phyloP scores from a whole-genome alignment of 2,797 vertebrate species.

The Peromyscus nudipes region DNA sequence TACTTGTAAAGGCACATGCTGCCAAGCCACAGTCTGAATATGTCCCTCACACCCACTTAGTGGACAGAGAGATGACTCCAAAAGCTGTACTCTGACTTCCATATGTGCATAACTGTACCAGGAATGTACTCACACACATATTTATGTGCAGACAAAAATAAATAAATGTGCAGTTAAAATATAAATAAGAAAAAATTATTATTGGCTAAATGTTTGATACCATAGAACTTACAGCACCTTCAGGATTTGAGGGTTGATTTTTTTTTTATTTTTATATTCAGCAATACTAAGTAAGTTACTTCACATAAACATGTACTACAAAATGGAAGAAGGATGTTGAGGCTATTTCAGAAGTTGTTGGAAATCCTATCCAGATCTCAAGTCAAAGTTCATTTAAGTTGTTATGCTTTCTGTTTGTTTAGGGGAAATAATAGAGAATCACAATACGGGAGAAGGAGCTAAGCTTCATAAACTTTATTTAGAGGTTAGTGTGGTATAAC shows the following conservation, averaged over 20 bases:
- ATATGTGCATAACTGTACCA: background rate
- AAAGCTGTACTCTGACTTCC: background rate
- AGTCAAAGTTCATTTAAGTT: background rate
- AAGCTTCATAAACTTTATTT: background rate
- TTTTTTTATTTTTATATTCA: background rate
- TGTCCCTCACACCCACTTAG: background rate
- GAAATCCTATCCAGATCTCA: background rate
- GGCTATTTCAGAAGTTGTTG: background rate
- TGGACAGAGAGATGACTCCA: background rate
- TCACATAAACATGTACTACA: background rate
- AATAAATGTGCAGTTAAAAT: background rate
- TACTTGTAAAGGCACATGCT: background rate
- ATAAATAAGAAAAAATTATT: background rate
- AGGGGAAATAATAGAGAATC: background rate
- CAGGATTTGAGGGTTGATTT: background rate
- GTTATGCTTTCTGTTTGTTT: background rate
- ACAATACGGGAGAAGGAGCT: background rate
- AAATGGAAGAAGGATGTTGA: background rate
- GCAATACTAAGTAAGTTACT: background rate
- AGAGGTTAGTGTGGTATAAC: background rate
- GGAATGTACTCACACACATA: background rate
- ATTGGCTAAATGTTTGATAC: background rate
- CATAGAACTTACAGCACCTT: background rate
- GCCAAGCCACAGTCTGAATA: background rate
- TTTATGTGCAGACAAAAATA: background rate